Base-by-base conservation (phyloP, 2,888 invertebrate genomes). In the Cephus pygmeus region DNA sequence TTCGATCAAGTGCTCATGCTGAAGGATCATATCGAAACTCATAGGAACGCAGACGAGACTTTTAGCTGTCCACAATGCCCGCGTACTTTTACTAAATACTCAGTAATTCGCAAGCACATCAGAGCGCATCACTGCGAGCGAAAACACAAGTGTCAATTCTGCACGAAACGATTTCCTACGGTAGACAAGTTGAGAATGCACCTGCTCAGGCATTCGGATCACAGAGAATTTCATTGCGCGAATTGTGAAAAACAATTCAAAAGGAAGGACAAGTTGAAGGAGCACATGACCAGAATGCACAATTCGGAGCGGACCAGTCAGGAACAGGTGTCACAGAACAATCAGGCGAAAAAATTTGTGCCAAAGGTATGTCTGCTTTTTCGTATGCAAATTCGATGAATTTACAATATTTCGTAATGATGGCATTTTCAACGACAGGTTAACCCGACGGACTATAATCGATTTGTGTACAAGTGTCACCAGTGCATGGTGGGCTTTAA, bases 231-330 rank as follows among this genome's bases (percentile, higher is more conserved):
- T 91, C 92, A 95, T 81, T 97, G 97, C 87, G 94, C 95, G 6
- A 93, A 94, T 86, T 96, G 97, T 90, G 96, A 95, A 0, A 95
- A 95, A 83, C 95, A 95, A 88, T 96, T 96, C 89, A 96, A 96
- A 87, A 92, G 96, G 34, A 96, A 96, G 85, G 95, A 95, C 86
- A 95, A 95, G 87, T 90, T 96, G 75, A 94, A 94, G 83, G 95
- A 95, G 84, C 96, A 96, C 87, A 94, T 94, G 87, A 95, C 94
- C 82, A 92, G 95, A 78, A 93, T 95, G 92, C 96, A 96, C 89
- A 93, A 93, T 78, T 92, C 92, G 0, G 93, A 93, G 80, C 87
- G 87, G 77, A 84, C 81, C 11, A 89, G 81, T 69, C 77, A 81
- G 69, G 83, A 86, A 73, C 83, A 83, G 76, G 73, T 75, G 76